Conservation (phyloP, 1,140 invertebrate species). For the Aphelinus atriplicis region DNA sequence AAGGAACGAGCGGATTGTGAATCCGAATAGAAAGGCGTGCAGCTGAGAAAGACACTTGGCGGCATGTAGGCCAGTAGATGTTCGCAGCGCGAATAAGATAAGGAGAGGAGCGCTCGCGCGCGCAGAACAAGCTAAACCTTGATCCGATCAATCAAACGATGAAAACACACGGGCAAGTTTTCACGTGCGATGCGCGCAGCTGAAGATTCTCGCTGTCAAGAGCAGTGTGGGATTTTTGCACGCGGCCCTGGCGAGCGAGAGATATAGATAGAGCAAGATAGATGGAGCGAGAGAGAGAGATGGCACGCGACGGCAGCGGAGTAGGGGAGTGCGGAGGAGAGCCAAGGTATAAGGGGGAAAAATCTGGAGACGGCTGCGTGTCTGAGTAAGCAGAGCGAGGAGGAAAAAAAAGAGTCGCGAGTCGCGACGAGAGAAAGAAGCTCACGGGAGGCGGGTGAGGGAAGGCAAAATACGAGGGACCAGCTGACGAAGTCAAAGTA, state of each 20-base stretch:
- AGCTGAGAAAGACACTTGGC: too few species aligned
- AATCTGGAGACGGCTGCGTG: background rate
- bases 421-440: slow-evolving; percentile 20
- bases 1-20: too few species aligned
- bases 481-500: background rate
- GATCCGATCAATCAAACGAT: background rate
- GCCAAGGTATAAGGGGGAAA: too few species aligned
- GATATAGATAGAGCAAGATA: background rate
- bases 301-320: background rate
- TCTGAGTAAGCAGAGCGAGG: slow-evolving; percentile 9
- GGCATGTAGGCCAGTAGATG: too few species aligned
- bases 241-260: slow-evolving; percentile 26
- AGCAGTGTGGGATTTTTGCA: slow-evolving; percentile 22
- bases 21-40: too few species aligned
- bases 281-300: slow-evolving; percentile 4
- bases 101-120: background rate
- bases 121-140: background rate
- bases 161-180: background rate
- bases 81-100: background rate
- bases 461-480: slow-evolving; percentile 21
- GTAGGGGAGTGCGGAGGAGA: too few species aligned
- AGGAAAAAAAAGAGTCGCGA: slow-evolving; percentile 19
- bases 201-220: slow-evolving; percentile 20
- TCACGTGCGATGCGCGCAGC: background rate
- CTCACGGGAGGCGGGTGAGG: slow-evolving; percentile 2